phyloP scores from a whole-genome alignment of 2,888 invertebrate genomes.

The Thymelicus acteon region DNA sequence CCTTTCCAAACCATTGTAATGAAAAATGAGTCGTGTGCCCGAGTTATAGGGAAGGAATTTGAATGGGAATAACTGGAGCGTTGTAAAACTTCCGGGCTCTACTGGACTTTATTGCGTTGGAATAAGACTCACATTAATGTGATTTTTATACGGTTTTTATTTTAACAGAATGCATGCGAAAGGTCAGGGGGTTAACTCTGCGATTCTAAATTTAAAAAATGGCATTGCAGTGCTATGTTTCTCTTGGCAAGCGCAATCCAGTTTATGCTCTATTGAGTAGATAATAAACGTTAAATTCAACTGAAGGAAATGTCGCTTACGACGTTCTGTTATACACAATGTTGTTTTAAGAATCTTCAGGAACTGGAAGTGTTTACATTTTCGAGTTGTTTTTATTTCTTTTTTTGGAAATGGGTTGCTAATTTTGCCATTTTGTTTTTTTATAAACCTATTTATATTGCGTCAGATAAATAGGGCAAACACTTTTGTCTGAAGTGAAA shows the following conservation, averaged over 20 bases:
- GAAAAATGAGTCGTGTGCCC: slow-evolving; percentile 21
- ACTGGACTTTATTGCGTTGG: slow-evolving; percentile 16
- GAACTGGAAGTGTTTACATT: slow-evolving; percentile 4
- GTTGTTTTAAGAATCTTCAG: background rate
- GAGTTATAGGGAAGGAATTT: slow-evolving; percentile 26
- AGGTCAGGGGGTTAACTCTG: slow-evolving; percentile 46
- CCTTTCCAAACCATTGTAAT: slow-evolving; percentile 10
- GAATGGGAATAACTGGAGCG: slow-evolving; percentile 30
- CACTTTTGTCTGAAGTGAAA: no score
- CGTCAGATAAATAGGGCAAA: no score
- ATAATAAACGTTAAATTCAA: slow-evolving; percentile 10
- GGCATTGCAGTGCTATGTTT: slow-evolving; percentile 33
- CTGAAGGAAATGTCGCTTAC: slow-evolving; percentile 6
- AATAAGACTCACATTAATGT: slow-evolving; percentile 28
- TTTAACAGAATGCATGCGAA: slow-evolving; percentile 39
- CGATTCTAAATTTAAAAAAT: slow-evolving; percentile 41
- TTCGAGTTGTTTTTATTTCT: background rate
- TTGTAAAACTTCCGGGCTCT: slow-evolving; percentile 25
- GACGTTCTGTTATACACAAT: background rate
- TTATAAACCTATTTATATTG: background rate
- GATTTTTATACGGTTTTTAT: slow-evolving; percentile 27
- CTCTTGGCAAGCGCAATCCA: slow-evolving; percentile 25
- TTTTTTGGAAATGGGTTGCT: background rate
- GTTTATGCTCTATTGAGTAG: slow-evolving; percentile 12
- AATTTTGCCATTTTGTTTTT: background rate